Percentiles rank a stretch among this genome's conserved stretches.
phyloP scores from a whole-genome alignment of 2,797 vertebrate genomes.

The Thamnophis elegans region DNA sequence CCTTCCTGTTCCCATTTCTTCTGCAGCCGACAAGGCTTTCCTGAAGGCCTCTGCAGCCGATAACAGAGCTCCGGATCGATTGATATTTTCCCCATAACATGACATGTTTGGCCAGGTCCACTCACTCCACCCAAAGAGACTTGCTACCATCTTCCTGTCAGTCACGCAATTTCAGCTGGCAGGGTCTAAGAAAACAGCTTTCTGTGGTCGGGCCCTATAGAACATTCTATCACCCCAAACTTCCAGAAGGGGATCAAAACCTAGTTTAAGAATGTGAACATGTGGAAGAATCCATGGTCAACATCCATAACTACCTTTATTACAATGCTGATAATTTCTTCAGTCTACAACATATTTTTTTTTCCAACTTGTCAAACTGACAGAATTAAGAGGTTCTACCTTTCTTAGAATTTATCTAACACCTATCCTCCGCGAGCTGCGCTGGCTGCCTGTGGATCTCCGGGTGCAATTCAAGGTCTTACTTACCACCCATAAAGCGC shows the following conservation, averaged over 20 bases:
- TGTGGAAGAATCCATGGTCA: neutral
- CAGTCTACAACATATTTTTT: neutral
- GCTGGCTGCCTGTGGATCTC: too few relatives aligned
- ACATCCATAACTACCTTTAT: neutral
- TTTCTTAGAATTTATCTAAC: neutral
- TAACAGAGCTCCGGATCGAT: too few relatives aligned
- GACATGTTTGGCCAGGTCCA: neutral
- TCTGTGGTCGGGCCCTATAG: neutral
- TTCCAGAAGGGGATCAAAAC: neutral
- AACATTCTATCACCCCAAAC: neutral
- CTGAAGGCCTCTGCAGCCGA: too few relatives aligned
- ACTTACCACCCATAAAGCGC: too few relatives aligned
- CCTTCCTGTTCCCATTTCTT: too few relatives aligned
- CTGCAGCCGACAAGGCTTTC: too few relatives aligned
- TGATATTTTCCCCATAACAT: neutral
- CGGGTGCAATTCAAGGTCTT: too few relatives aligned
- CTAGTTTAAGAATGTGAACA: neutral
- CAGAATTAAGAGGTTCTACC: neutral
- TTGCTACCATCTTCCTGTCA: neutral
- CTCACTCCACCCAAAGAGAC: neutral
- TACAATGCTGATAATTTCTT: neutral
- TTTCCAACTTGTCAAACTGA: neutral
- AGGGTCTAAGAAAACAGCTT: neutral
- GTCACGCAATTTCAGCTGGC: neutral
- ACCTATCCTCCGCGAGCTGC: too few relatives aligned